Percentiles rank a stretch among this genome's conserved stretches.
Evolutionary conservation across 2,113 vertebrate species (phyloP).

Genomic region (Lucifuga dentata): DNA sequence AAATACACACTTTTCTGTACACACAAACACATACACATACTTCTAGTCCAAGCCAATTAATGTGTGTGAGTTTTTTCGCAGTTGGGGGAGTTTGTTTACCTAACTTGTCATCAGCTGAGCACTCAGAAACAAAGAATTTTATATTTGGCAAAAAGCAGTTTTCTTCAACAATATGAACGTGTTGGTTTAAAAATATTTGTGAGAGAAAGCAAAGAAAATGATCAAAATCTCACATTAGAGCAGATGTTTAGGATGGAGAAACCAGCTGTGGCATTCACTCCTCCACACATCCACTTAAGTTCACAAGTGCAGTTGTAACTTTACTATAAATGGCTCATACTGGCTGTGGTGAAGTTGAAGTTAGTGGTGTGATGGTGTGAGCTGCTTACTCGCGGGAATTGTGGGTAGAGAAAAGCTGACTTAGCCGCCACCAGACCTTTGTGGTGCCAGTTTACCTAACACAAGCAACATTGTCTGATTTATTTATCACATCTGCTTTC

Average conservation of each 20-base stretch:
- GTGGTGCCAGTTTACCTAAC: conserved; percentile 8
- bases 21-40: neutral
- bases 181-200: conserved; percentile 23
- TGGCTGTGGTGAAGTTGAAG: conserved; percentile 7
- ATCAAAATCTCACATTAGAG: conserved; percentile 41
- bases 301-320: conserved; percentile 4
- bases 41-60: neutral
- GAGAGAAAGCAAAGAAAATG: conserved; percentile 33
- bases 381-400: conserved; percentile 20
- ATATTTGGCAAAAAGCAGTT: conserved; percentile 21
- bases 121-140: conserved; percentile 2
- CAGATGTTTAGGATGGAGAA: conserved; percentile 52
- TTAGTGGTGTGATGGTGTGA: conserved; percentile 19
- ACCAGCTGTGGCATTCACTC: conserved; percentile 51
- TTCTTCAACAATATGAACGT: conserved; percentile 27
- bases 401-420: conserved; percentile 17
- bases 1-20: conserved; percentile 27
- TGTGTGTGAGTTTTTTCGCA: conserved; percentile 3
- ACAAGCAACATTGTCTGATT: neutral
- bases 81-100: conserved; percentile 8
- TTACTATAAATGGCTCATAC: conserved; percentile 5
- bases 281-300: conserved; percentile 36
- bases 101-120: neutral
- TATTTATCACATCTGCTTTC: neutral
- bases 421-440: neutral